phyloP scores from a whole-genome alignment of 2,797 vertebrate species.

The Gymnothorax javanicus region DNA sequence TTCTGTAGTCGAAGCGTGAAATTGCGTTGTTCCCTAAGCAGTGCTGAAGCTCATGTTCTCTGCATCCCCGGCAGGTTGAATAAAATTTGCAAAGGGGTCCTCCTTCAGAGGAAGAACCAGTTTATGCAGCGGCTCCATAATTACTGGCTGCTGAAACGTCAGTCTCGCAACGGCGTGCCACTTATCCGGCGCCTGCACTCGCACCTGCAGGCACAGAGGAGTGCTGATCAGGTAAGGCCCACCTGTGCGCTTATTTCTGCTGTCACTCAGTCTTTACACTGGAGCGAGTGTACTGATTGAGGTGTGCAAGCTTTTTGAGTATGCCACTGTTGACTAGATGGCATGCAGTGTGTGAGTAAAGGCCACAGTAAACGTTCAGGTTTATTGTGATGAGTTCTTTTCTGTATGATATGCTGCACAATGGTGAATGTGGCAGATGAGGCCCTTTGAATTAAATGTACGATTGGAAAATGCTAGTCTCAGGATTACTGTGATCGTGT shows the following conservation, averaged over 20 bases:
- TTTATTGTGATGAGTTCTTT: no score
- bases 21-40: no score
- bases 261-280: not conserved
- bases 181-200: slow-evolving; percentile 94
- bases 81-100: slow-evolving; percentile 94
- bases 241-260: not conserved
- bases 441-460: no score
- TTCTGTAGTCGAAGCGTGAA: not conserved
- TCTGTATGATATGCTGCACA: no score
- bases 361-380: no score
- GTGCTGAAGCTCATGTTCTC: not conserved
- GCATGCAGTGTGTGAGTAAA: no score
- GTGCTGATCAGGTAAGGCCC: slow-evolving; percentile 81
- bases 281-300: no score
- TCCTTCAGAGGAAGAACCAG: slow-evolving; percentile 94
- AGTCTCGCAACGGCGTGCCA: slow-evolving; percentile 93
- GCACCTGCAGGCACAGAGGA: slow-evolving; percentile 88
- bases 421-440: no score
- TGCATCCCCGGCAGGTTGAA: slow-evolving; percentile 78
- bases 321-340: no score
- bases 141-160: slow-evolving; percentile 96
- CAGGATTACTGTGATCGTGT: no score
- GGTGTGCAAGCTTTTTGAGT: no score
- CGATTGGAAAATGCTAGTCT: no score
- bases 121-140: slow-evolving; percentile 98